Evolutionary conservation across 2,888 invertebrate species (phyloP), one percentile per base, ranked within the genome.

Genomic region (Sphecodes monilicornis): DNA sequence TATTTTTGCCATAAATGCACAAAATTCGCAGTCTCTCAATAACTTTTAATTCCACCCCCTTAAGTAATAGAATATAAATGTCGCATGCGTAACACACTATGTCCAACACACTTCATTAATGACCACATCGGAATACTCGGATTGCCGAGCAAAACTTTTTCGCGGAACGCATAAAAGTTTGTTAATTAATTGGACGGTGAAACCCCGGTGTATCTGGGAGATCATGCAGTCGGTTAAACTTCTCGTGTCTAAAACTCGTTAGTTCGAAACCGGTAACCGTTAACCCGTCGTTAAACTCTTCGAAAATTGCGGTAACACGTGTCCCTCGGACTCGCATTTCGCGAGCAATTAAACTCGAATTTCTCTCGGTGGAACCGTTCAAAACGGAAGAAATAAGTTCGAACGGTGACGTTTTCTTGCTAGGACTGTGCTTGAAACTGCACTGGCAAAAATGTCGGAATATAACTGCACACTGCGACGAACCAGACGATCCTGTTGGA

Each of bases 231-330:
- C 46, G 46, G 46, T 89, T 89, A 89, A 80, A 39, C 72, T 6
- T n/a, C 36, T 57, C 74, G 70, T 57, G 64, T 16, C 13, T 32
- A 39, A 36, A 70, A 13, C 74, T 41, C 82, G 84, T 89, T 88
- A 82, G 76, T 77, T 60, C 77, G 70, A 84, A 86, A 68, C 41
- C 18, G 70, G 6, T 60, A 41, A 70, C 84, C 78, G 74, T 84
- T 85, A 78, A 77, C 77, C 72, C 66, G 76, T 76, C 75, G 80
- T 85, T 78, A 84, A 82, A 69, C 80, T 88, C 82, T 43, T 70
- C 70, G 70, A 70, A 70, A 41, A 43, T 36, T 80, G 86, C 85
- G 80, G 89, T 90, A 81, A 76, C 76, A 80, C 81, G 81, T 82
- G 72, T 68, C 82, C 76, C 66, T 36, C 66, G 41, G 60, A 71